Evolutionary conservation across 2,888 invertebrate species (phyloP).

Genomic region (Hypomecis punctinalis): DNA sequence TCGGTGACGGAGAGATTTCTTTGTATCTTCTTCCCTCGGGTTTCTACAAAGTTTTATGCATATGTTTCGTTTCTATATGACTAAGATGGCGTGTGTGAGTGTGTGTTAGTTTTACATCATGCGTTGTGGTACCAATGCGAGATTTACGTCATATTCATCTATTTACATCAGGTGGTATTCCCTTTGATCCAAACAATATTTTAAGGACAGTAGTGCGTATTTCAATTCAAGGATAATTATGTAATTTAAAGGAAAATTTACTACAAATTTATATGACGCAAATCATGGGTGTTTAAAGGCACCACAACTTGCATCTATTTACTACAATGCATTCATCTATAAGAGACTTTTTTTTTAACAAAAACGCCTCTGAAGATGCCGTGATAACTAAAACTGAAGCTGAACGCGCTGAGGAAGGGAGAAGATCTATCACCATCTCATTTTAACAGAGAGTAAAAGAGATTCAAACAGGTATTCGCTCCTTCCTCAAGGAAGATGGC

Average conservation of each 20-base stretch:
- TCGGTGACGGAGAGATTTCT: constrained; percentile 68
- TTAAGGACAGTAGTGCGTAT: not conserved
- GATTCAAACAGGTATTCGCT: constrained; percentile 28
- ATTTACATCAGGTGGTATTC: not conserved
- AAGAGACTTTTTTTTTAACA: constrained; percentile 23
- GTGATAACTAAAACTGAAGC: constrained; percentile 44
- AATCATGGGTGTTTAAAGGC: constrained; percentile 4
- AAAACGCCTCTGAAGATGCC: constrained; percentile 33
- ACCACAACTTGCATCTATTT: constrained; percentile 34
- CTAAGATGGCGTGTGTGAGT: constrained; percentile 68
- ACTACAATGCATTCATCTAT: constrained; percentile 38
- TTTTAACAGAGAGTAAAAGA: constrained; percentile 13
- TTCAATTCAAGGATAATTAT: too few relatives aligned
- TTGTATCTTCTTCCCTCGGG: constrained; percentile 78
- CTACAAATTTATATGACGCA: constrained; percentile 9
- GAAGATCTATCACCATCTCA: constrained; percentile 28
- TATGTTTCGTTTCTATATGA: constrained; percentile 58
- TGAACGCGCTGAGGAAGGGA: constrained; percentile 34
- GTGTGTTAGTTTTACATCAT: constrained; percentile 81
- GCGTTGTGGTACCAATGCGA: constrained; percentile 51
- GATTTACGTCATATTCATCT: constrained; percentile 31
- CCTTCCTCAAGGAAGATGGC: constrained; percentile 25
- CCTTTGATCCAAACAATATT: not conserved
- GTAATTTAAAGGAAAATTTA: too few relatives aligned
- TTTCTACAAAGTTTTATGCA: constrained; percentile 72